Percentiles rank a stretch among this genome's conserved stretches.
These are phyloP conservation scores for Gymnobelideus leadbeateri DNA, from an alignment of 2,113 vertebrate genomes.

Conservation along the genomic window DNA sequence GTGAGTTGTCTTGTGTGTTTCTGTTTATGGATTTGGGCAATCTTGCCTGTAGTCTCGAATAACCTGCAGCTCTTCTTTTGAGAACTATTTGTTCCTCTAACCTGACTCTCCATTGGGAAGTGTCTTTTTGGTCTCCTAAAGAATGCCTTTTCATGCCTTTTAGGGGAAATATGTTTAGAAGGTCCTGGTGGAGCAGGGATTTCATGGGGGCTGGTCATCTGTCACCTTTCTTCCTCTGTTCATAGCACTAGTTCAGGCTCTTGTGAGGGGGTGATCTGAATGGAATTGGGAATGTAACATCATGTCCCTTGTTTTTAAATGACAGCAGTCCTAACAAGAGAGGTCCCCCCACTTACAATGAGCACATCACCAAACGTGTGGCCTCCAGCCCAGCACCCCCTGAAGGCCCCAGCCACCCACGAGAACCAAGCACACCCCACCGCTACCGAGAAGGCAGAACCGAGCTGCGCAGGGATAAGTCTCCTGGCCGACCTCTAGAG, in stretches of 20 bases:
- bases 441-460: conserved; percentile 97
- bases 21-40: background rate
- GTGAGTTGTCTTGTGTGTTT: background rate
- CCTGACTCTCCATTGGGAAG: background rate
- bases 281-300: background rate
- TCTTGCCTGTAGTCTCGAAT: background rate
- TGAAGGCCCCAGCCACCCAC: conserved; percentile 91
- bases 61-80: background rate
- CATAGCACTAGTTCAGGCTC: background rate
- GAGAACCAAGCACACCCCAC: conserved; percentile 97
- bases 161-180: background rate
- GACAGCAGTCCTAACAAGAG: conserved; percentile 96
- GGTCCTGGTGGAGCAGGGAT: background rate
- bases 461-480: conserved; percentile 97
- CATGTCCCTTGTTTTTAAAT: conserved; percentile 74
- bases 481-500: conserved; percentile 94
- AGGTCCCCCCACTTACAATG: conserved; percentile 97
- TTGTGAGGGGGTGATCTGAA: conserved; percentile 45
- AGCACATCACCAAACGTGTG: conserved; percentile 98
- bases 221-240: background rate
- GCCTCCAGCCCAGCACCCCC: conserved; percentile 93
- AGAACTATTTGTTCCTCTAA: background rate
- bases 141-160: background rate
- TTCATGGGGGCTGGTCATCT: background rate
- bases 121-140: background rate